A percentile compares a stretch with the other conserved stretches of the same genome.
Conservation (phyloP, 2,113 vertebrate species). For the Corydoras sp. region DNA sequence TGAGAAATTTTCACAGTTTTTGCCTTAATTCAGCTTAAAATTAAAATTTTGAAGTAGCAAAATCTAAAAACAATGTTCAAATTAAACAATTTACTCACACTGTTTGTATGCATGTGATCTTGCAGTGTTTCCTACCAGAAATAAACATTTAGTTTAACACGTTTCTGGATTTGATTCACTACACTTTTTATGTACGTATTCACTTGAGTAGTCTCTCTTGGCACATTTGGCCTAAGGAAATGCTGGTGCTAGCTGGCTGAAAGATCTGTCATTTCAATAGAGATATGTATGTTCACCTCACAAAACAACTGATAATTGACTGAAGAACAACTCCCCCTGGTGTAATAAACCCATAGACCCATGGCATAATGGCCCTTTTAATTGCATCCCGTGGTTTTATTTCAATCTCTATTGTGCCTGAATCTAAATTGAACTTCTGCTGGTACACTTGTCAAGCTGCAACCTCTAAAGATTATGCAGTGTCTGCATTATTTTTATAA, state of each 20-base stretch:
- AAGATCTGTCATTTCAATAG: slow-evolving; percentile 25
- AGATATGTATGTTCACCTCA: slow-evolving; percentile 34
- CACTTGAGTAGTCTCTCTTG: slow-evolving; percentile 24
- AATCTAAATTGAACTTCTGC: not conserved
- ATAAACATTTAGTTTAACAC: slow-evolving; percentile 18
- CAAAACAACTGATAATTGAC: slow-evolving; percentile 45
- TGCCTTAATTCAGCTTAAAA: too few species aligned
- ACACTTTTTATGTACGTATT: slow-evolving; percentile 21
- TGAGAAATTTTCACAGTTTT: too few species aligned
- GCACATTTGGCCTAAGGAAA: slow-evolving; percentile 33
- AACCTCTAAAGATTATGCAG: not conserved
- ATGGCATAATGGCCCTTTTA: slow-evolving; percentile 25
- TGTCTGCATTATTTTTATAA: not conserved
- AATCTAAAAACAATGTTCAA: too few species aligned
- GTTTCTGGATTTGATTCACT: slow-evolving; percentile 8
- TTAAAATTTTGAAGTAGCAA: too few species aligned
- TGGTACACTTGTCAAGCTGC: too few species aligned
- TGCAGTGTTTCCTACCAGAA: slow-evolving; percentile 14
- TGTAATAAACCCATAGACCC: slow-evolving; percentile 28
- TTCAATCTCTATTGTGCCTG: slow-evolving; percentile 16
- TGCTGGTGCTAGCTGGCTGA: slow-evolving; percentile 29
- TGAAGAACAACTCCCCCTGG: slow-evolving; percentile 34
- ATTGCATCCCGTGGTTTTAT: slow-evolving; percentile 30
- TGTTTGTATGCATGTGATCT: not conserved
- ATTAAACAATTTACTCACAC: too few species aligned